These are phyloP conservation scores for Caenorhabditis sp. DNA, from an alignment of 2,888 invertebrate genomes.

Conservation along the genomic window DNA sequence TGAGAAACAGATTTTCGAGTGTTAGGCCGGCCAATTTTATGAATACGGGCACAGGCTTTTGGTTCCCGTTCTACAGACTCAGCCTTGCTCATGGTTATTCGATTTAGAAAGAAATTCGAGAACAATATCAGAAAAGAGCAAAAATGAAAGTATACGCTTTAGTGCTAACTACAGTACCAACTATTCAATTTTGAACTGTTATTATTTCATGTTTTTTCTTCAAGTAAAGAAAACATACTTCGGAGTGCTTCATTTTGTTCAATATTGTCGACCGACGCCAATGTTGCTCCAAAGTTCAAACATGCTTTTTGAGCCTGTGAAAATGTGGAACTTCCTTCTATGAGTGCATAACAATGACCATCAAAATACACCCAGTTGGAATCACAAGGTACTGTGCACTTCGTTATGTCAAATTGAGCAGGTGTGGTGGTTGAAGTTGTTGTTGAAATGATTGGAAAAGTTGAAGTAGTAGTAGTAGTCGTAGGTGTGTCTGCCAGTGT, in stretches of 20 bases:
- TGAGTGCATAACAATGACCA: constrained; percentile 7
- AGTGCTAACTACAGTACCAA: too few relatives aligned
- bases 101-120: too few relatives aligned
- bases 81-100: too few relatives aligned
- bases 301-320: background rate
- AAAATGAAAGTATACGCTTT: too few relatives aligned
- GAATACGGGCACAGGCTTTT: too few relatives aligned
- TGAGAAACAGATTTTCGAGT: too few relatives aligned
- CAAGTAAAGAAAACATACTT: constrained; percentile 1
- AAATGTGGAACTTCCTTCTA: background rate
- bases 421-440: background rate
- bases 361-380: constrained; percentile 7
- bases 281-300: background rate
- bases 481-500: constrained; percentile 2
- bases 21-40: too few relatives aligned
- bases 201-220: background rate
- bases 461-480: background rate
- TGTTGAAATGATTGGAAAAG: background rate
- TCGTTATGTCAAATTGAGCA: background rate
- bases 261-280: background rate
- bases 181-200: too few relatives aligned
- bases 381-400: constrained; percentile 2
- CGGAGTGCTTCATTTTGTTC: constrained; percentile 14
- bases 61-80: too few relatives aligned
- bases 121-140: too few relatives aligned